Evolutionary conservation across 2,113 vertebrate genomes (phyloP).

Genomic region (Anguilla rostrata): DNA sequence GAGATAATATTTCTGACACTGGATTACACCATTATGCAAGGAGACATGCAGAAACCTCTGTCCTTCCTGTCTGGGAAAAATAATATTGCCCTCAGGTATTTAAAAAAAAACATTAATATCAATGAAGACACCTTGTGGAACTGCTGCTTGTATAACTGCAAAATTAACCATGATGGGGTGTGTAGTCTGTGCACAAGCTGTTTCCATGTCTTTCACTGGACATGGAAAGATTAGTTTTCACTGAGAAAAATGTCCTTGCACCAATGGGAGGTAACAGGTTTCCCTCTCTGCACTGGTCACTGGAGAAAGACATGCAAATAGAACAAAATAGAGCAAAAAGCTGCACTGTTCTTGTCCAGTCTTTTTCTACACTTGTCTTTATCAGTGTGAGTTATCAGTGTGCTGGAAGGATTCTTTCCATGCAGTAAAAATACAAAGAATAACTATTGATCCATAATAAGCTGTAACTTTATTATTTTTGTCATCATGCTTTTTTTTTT

Average conservation of each 20-base stretch:
- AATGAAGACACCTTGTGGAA: no score
- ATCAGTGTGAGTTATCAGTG: background rate
- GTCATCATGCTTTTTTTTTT: background rate
- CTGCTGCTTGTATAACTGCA: no score
- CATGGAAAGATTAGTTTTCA: background rate
- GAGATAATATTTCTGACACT: constrained; percentile 7
- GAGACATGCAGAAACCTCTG: background rate
- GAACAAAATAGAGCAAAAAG: background rate
- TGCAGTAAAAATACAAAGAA: background rate
- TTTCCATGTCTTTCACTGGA: background rate
- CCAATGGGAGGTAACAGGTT: background rate
- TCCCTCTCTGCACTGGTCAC: background rate
- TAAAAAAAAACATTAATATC: no score
- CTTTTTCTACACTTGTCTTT: background rate
- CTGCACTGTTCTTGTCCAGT: background rate
- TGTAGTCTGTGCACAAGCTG: background rate
- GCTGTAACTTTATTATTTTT: background rate
- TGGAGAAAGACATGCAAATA: background rate
- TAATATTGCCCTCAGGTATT: background rate
- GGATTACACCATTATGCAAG: background rate
- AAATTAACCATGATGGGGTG: background rate
- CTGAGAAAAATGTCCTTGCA: background rate
- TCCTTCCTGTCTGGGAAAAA: background rate
- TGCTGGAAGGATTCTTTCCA: background rate
- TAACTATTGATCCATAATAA: background rate